Base-by-base conservation (phyloP, 1,140 invertebrate genomes). In the Panulirus ornatus region DNA sequence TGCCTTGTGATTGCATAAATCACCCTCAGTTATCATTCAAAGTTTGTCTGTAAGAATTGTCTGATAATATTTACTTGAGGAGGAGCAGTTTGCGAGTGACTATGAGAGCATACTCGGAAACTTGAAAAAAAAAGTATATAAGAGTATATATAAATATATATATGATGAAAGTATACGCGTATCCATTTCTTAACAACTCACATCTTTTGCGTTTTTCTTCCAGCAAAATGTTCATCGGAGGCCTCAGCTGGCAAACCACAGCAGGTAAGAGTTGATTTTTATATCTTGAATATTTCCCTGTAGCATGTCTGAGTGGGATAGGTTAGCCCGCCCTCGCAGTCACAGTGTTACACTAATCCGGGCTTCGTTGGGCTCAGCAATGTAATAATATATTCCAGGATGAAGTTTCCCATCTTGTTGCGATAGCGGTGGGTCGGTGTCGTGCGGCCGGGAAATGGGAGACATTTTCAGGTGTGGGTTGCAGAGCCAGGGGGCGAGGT, bases 221-320 rank as follows among this genome's bases (percentile, higher is more conserved):
- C 96, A 99, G 98, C 95, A 99, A 99, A 97, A 99, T 99, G 98
- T 99, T 99, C 96, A 98, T 99, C 95, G 99, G 99, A 94, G 99
- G 99, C 93, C 96, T 99, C 93, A 99, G 98, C 95, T 99, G 98
- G 98, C 98, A 99, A 95, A 99, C 99, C 93, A 99, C 98, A 96
- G 98, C 98, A 96, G 98, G 98, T 99, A 96, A 96, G 96, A 92
- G 6, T 34, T 14, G 0, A 47, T 30, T 66, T 47, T 11, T 11
- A 47, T 47, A 14, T 47, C 5, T 47, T 6, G 44, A 5, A 47
- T 47, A 14, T 47, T 6, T 47, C 44, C 14, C 44, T 47, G 14
- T 11, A 14, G 44, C 44, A n/a, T n/a, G n/a, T n/a, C n/a, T n/a
- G n/a, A n/a, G n/a, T n/a, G n/a, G n/a, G n/a, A n/a, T n/a, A n/a